Base-by-base conservation (phyloP, 2,797 vertebrate species). In the Xenopus petersii region DNA sequence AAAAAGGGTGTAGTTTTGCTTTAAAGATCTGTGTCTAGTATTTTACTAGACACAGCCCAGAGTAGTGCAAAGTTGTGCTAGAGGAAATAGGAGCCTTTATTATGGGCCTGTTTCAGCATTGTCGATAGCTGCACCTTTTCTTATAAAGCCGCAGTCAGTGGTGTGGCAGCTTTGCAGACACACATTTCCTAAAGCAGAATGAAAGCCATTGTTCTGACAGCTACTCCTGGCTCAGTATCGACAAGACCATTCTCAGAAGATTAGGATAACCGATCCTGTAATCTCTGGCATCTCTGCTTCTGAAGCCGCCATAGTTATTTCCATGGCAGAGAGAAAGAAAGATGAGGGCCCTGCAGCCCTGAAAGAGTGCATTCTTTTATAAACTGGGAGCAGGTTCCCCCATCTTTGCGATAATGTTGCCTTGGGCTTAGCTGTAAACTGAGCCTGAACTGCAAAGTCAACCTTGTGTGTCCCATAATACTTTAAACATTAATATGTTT, bases 161-260 rank as follows among this genome's bases (percentile, higher is more conserved):
- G 46, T 65, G 71, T 61, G 12, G 62, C 55, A 16, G 21, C 62
- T 66, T 26, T 66, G 59, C 63, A 74, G 67, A 79, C 67, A 78
- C 65, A 26, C 71, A 65, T 61, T 55, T 74, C 60, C 66, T 66
- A 71, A 79, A 59, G 56, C 62, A 70, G 66, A 79, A 79, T 70
- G 55, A 61, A 58, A 10, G 42, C 36, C 62, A 79, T 79, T 79
- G 77, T 79, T 79, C 51, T 54, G 47, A 67, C 67, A 61, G 77
- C 71, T 70, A 74, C 71, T 79, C 67, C 67, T 62, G 62, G 71
- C 71, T 70, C 71, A 66, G 67, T 66, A 65, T 74, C 17, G 55
- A 70, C 77, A 70, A 70, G 76, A 74, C 76, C 54, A 71, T 79
- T 79, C 77, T 79, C 77, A 70, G 71, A 79, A 79, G 77, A 79